Conservation (phyloP, 2,113 vertebrate genomes). For the Syrmaticus mikado region DNA sequence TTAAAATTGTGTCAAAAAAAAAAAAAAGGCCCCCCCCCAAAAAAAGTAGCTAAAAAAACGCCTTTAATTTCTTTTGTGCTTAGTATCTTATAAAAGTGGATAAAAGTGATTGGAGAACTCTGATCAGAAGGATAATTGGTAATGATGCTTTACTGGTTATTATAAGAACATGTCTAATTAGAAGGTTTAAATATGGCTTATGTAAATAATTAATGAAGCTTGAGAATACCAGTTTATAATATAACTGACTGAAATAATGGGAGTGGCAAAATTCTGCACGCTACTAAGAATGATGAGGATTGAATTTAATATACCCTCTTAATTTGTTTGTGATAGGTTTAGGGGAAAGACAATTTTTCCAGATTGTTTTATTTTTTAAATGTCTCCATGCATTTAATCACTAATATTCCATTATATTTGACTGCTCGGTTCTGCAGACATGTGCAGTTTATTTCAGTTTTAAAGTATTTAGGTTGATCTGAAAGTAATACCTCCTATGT, state of each 20-base stretch:
- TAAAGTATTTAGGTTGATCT: neutral
- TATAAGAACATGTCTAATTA: neutral
- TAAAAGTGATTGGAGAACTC: neutral
- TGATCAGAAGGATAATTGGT: neutral
- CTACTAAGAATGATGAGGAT: neutral
- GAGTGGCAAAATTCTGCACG: neutral
- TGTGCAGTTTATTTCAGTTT: neutral
- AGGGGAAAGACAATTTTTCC: neutral
- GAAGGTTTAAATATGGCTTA: neutral
- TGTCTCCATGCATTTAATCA: neutral
- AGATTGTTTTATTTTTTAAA: neutral
- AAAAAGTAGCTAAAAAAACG: neutral
- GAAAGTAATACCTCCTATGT: too few species aligned
- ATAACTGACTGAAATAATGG: neutral
- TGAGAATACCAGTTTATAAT: neutral
- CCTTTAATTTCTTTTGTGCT: neutral
- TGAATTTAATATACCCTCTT: neutral
- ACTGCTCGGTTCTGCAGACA: neutral
- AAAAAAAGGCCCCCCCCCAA: neutral
- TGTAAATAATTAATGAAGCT: neutral
- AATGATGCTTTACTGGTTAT: neutral
- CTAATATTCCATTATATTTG: neutral
- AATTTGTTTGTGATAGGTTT: neutral
- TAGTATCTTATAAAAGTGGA: neutral
- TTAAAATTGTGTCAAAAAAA: neutral